Percentiles rank a stretch among this genome's conserved stretches.
These are phyloP conservation scores for Lysandra bellargus DNA, from an alignment of 2,888 invertebrate species.

Conservation along the genomic window DNA sequence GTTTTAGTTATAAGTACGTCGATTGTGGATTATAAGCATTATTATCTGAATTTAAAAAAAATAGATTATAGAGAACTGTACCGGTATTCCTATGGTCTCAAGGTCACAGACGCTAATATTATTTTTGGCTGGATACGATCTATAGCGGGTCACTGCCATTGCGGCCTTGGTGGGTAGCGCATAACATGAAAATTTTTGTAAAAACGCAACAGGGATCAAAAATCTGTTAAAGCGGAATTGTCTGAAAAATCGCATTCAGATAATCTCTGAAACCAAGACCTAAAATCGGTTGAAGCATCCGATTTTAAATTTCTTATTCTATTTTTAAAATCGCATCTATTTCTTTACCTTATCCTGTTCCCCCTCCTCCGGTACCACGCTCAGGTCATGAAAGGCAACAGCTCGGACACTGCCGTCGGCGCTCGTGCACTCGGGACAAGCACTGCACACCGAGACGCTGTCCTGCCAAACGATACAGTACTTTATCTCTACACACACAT, in stretches of 20 bases:
- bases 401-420: constrained; percentile 60
- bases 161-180: neutral
- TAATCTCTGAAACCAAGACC: no score
- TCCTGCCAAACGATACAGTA: constrained; percentile 73
- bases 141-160: neutral
- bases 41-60: neutral
- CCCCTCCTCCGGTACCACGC: constrained; percentile 88
- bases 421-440: constrained; percentile 77
- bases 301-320: no score
- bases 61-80: neutral
- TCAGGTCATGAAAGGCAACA: constrained; percentile 86
- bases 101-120: neutral
- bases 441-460: constrained; percentile 79
- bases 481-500: constrained; percentile 50
- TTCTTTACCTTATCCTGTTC: constrained; percentile 61
- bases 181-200: no score
- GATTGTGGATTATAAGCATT: neutral
- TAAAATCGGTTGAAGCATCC: no score
- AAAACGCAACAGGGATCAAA: no score
- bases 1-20: no score
- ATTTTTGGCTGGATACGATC: neutral
- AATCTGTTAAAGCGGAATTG: no score
- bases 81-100: neutral
- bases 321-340: neutral
- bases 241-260: no score